Evolutionary conservation across 2,797 vertebrate genomes (phyloP).

Genomic region (Spinibarbus caldwelli): DNA sequence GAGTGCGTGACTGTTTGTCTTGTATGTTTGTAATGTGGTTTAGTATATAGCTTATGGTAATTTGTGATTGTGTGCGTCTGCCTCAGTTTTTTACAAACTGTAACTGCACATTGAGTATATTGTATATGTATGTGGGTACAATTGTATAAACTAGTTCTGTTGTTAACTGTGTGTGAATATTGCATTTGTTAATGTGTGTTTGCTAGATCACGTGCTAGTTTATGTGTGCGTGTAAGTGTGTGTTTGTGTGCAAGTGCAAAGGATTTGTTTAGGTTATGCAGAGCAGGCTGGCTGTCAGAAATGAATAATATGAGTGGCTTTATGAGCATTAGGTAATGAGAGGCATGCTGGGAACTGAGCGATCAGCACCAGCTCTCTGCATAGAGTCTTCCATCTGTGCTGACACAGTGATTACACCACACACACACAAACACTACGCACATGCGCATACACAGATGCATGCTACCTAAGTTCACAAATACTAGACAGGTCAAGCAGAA

Average conservation of each 20-base stretch:
- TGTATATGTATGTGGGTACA: constrained; percentile 34
- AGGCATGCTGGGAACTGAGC: constrained; percentile 74
- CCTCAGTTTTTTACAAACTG: constrained; percentile 31
- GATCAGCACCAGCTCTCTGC: constrained; percentile 61
- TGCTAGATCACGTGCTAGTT: constrained; percentile 55
- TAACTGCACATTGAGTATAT: constrained; percentile 47
- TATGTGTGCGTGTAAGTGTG: constrained; percentile 53
- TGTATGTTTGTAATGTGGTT: constrained; percentile 37
- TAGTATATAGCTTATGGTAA: constrained; percentile 43
- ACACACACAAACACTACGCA: constrained; percentile 34
- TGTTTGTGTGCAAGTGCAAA: constrained; percentile 30
- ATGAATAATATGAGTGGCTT: constrained; percentile 79
- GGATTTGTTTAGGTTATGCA: constrained; percentile 70
- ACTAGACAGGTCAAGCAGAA: background rate
- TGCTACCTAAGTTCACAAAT: background rate
- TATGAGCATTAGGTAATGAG: constrained; percentile 81
- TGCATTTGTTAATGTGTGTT: constrained; percentile 14
- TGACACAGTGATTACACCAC: constrained; percentile 63
- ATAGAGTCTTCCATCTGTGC: constrained; percentile 72
- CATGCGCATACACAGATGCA: constrained; percentile 6
- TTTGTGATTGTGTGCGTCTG: constrained; percentile 3
- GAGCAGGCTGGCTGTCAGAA: constrained; percentile 74
- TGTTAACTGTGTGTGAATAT: constrained; percentile 26
- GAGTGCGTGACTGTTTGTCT: constrained; percentile 23
- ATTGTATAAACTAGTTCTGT: constrained; percentile 56